phyloP scores from a whole-genome alignment of 1,140 invertebrate genomes.

The Hyposmocoma kahamanoa region DNA sequence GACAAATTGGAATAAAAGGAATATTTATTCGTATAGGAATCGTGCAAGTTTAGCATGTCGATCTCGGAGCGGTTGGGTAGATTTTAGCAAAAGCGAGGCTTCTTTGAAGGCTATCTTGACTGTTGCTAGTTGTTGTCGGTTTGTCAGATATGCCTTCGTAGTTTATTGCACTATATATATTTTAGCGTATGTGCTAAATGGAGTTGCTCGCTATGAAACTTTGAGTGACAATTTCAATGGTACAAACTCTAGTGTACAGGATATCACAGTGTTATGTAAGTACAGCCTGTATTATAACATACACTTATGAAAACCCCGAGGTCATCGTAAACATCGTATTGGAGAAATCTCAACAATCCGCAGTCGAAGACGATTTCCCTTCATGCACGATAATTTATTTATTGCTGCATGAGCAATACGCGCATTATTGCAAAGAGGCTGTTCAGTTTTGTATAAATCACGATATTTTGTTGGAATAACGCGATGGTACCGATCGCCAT shows the following conservation, averaged over 20 bases:
- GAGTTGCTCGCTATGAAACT: too few relatives aligned
- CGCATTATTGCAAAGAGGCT: slow-evolving; percentile 14
- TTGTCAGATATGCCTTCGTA: background rate
- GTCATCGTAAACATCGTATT: too few relatives aligned
- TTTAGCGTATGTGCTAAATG: background rate
- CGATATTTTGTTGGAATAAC: slow-evolving; percentile 69
- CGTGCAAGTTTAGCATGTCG: slow-evolving; percentile 39
- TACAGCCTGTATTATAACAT: too few relatives aligned
- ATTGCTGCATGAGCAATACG: slow-evolving; percentile 21
- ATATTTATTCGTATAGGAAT: slow-evolving; percentile 66
- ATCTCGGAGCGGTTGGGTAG: slow-evolving; percentile 14
- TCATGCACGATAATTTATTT: slow-evolving; percentile 16
- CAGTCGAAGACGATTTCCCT: too few relatives aligned
- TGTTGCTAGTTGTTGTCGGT: background rate
- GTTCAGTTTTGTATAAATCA: slow-evolving; percentile 61
- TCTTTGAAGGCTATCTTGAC: background rate
- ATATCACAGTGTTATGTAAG: too few relatives aligned
- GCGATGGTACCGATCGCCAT: slow-evolving; percentile 47
- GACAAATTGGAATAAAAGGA: slow-evolving; percentile 73
- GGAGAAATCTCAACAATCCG: too few relatives aligned
- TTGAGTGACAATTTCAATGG: too few relatives aligned
- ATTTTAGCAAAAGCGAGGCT: background rate
- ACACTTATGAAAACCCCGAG: too few relatives aligned
- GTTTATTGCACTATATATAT: background rate
- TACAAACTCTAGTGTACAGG: too few relatives aligned